Percentiles rank a stretch among this genome's conserved stretches.
Evolutionary conservation across 2,888 invertebrate genomes (phyloP).

Genomic region (Crocallis elinguaria): DNA sequence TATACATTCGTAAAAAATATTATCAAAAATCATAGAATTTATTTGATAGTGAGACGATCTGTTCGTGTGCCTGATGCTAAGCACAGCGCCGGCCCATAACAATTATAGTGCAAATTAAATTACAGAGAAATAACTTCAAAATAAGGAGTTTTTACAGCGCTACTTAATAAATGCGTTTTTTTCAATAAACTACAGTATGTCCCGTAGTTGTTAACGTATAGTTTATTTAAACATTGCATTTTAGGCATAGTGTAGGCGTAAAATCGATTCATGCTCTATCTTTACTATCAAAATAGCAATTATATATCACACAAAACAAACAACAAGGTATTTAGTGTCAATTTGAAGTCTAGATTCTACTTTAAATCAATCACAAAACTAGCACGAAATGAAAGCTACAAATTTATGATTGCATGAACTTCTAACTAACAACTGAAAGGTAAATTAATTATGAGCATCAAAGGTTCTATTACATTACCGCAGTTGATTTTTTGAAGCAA

Average conservation of each 20-base stretch:
- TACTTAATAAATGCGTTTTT: conserved; percentile 38
- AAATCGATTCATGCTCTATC: conserved; percentile 46
- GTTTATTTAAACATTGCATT: conserved; percentile 47
- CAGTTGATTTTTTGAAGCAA: conserved; percentile 40
- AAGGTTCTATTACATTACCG: neutral
- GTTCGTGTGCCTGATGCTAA: too few species aligned
- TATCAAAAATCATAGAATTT: neutral
- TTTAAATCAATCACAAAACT: neutral
- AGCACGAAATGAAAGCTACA: conserved; percentile 26
- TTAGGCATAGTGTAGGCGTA: conserved; percentile 47
- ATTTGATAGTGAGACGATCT: neutral
- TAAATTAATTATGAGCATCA: neutral
- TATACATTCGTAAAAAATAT: neutral
- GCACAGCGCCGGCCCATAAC: too few species aligned
- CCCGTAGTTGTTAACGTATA: conserved; percentile 24
- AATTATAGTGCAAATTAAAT: too few species aligned
- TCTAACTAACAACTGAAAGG: neutral
- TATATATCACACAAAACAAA: conserved; percentile 18
- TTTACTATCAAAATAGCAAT: conserved; percentile 29
- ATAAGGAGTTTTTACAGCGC: conserved; percentile 58
- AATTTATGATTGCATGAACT: neutral
- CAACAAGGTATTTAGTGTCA: conserved; percentile 23
- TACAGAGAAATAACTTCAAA: conserved; percentile 26
- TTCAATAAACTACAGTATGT: conserved; percentile 33
- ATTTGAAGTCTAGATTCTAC: neutral